Percentiles rank a stretch among this genome's conserved stretches.
Evolutionary conservation across 2,888 invertebrate genomes (phyloP).

Genomic region (Drosophila picticornis): DNA sequence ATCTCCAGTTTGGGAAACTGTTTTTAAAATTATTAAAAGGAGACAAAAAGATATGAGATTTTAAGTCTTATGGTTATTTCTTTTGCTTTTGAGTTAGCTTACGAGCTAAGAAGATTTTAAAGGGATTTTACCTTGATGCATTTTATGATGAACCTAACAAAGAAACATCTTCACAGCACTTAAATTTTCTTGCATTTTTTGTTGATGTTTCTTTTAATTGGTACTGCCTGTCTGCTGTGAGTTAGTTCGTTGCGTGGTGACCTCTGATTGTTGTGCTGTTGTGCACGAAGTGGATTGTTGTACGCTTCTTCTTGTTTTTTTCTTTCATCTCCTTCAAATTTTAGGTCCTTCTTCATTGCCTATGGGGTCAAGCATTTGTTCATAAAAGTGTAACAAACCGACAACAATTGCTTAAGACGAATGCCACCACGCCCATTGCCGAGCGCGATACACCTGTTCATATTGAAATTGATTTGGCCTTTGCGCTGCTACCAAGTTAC

Average conservation of each 20-base stretch:
- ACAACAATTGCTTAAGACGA: constrained; percentile 68
- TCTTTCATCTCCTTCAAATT: constrained; percentile 5
- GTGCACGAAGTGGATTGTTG: constrained; percentile 57
- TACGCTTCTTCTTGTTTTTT: constrained; percentile 6
- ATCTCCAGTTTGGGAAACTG: neutral
- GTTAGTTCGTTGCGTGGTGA: constrained; percentile 28
- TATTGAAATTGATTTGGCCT: constrained; percentile 23
- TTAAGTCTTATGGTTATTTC: neutral
- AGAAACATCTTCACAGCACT: neutral
- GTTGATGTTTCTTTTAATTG: neutral
- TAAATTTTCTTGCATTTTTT: neutral
- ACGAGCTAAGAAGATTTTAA: neutral
- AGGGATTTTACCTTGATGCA: neutral
- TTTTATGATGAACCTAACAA: neutral
- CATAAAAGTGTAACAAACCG: constrained; percentile 59
- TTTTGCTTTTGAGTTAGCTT: constrained; percentile 19
- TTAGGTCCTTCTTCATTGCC: constrained; percentile 50
- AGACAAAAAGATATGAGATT: too few species aligned
- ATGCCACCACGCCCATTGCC: constrained; percentile 26
- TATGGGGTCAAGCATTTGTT: constrained; percentile 71
- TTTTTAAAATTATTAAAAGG: neutral
- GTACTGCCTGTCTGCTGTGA: constrained; percentile 11
- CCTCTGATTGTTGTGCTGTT: constrained; percentile 50
- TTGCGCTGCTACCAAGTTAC: constrained; percentile 10
- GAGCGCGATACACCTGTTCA: constrained; percentile 9